Evolutionary conservation across 1,140 invertebrate species (phyloP), one percentile per base, ranked within the genome.

Genomic region (Drosophila repletoides): DNA sequence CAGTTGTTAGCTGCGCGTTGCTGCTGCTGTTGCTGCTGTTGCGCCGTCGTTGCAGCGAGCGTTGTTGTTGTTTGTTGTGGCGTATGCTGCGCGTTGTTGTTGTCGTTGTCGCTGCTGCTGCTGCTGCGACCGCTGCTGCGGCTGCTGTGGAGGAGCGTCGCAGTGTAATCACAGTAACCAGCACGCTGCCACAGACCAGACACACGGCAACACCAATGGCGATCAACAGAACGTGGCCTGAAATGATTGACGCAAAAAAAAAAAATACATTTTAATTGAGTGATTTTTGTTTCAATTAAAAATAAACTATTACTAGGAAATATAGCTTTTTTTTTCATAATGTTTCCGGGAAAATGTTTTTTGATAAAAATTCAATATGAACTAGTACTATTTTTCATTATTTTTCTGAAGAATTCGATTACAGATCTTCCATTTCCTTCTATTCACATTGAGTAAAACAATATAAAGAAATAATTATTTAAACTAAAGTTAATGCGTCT

Each of bases 121-220:
- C 24, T 43, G 40, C 21, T 19, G 26, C 31, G 12, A 43, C 38
- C 7, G 38, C 24, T 15, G 36, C 7, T 64, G 51, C 12, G 34
- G 63, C 24, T 68, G 68, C 29, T 31, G 45, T 10, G 40, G 74
- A n/a, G 17, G 38, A 24, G 22, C 76, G 77, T 56, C 80, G 84
- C 55, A 81, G 46, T 64, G 66, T 72, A 72, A 80, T 76, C 38
- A 83, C 56, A 58, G 70, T 74, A 49, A 89, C 66, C 45, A 89
- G 64, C 63, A 86, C 67, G 59, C 76, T 88, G 86, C 81, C 84
- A 65, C 77, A 80, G 59, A 84, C 83, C 19, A 88, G 53, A 65
- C 77, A 72, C 49, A 89, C 70, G 58, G 83, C 76, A 45, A 89
- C 76, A 61, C 87, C 88, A 74, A 84, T 68, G 64, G 79, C 76